phyloP scores from a whole-genome alignment of 2,113 vertebrate genomes.

The Diadophis punctatus region DNA sequence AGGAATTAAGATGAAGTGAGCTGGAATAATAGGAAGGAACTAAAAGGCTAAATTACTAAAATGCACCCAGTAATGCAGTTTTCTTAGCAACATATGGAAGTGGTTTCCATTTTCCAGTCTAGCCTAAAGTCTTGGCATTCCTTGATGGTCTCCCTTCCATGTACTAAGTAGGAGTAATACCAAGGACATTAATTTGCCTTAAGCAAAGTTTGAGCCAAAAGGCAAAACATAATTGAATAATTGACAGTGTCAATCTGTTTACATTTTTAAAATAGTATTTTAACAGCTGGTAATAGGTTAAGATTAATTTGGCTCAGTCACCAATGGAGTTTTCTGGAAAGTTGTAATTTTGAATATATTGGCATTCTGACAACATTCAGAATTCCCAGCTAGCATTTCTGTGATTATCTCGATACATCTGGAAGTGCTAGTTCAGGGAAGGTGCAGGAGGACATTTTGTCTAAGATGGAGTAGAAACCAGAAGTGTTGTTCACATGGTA shows the following conservation, averaged over 20 bases:
- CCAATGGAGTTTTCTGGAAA: background rate
- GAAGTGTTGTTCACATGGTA: background rate
- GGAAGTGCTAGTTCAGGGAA: background rate
- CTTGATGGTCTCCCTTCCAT: background rate
- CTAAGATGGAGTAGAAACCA: background rate
- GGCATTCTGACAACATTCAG: background rate
- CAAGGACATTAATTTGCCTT: background rate
- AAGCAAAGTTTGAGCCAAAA: background rate
- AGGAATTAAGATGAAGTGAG: background rate
- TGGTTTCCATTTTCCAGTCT: background rate
- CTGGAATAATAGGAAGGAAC: background rate
- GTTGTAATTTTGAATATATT: background rate
- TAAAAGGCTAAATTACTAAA: background rate
- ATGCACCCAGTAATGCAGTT: background rate
- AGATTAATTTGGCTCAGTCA: background rate
- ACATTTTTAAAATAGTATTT: background rate
- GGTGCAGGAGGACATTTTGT: background rate
- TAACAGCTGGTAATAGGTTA: background rate
- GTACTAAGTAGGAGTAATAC: background rate
- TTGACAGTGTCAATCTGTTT: background rate
- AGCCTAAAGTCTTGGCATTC: background rate
- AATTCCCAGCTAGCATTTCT: background rate
- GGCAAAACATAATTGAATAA: background rate
- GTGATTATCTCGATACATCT: background rate
- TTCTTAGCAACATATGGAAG: background rate